A percentile compares a stretch with the other conserved stretches of the same genome.
Conservation (phyloP, 2,888 invertebrate genomes). For the Pogonocherus hispidulus region DNA sequence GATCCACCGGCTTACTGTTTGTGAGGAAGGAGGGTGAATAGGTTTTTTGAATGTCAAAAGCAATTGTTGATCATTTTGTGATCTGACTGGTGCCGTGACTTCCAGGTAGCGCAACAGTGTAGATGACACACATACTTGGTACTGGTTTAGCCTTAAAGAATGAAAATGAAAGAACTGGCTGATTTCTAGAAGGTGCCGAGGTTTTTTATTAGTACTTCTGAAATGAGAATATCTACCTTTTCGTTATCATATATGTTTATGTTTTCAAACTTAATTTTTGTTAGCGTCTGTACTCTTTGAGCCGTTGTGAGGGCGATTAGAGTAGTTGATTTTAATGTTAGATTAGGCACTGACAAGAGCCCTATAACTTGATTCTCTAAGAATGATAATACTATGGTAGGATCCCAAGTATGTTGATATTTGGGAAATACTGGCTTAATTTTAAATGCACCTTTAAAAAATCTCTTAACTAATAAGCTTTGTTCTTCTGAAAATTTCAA, state of each 20-base stretch:
- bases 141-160: not conserved
- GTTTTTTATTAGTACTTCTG: not conserved
- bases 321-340: not conserved
- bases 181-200: not conserved
- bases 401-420: not conserved
- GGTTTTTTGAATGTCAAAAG: no score
- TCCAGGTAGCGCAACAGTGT: no score
- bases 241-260: not conserved
- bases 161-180: not conserved
- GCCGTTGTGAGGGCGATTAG: not conserved
- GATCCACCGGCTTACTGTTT: not conserved
- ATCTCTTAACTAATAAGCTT: not conserved
- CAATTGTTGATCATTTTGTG: no score
- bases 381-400: not conserved
- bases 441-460: not conserved
- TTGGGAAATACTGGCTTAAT: not conserved
- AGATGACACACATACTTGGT: no score
- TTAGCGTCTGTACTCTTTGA: not conserved
- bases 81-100: no score
- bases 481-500: not conserved
- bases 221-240: not conserved
- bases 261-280: not conserved
- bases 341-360: not conserved
- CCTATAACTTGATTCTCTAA: not conserved
- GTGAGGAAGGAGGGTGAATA: no score